Conservation (phyloP, 2,797 vertebrate species). For the Thamnophis elegans region DNA sequence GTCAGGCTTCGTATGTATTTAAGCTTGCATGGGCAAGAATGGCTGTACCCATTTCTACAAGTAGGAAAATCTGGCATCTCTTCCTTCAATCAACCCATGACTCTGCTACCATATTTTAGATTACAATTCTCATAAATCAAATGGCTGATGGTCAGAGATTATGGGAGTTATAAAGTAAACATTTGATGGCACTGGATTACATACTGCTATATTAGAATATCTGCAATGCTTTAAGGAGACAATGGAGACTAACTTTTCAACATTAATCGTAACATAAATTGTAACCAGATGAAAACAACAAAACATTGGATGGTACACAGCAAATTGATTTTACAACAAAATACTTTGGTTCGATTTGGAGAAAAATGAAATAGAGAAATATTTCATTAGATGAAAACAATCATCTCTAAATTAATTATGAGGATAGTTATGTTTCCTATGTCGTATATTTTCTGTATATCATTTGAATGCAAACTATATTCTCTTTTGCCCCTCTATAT, state of each 20-base stretch:
- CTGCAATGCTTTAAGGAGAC: neutral
- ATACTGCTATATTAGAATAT: neutral
- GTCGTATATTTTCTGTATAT: neutral
- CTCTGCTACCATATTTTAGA: neutral
- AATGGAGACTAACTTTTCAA: neutral
- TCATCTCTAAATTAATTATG: neutral
- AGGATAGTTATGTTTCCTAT: slow-evolving; percentile 27
- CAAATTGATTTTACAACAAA: neutral
- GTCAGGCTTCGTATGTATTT: neutral
- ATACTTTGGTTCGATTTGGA: neutral
- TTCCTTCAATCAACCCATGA: neutral
- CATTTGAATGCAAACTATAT: neutral
- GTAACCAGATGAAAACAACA: neutral
- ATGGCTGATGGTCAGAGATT: neutral
- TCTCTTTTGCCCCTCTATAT: neutral
- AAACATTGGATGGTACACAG: neutral
- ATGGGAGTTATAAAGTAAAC: neutral
- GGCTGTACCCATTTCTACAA: neutral
- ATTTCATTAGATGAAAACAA: neutral
- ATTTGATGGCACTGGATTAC: neutral
- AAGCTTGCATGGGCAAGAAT: neutral
- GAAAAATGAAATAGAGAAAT: rapidly evolving
- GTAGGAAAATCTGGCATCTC: neutral
- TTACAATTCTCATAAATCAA: neutral
- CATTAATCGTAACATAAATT: neutral